Percentiles rank a stretch among this genome's conserved stretches.
Conservation (phyloP, 2,888 invertebrate species). For the Aplocera efformata region DNA sequence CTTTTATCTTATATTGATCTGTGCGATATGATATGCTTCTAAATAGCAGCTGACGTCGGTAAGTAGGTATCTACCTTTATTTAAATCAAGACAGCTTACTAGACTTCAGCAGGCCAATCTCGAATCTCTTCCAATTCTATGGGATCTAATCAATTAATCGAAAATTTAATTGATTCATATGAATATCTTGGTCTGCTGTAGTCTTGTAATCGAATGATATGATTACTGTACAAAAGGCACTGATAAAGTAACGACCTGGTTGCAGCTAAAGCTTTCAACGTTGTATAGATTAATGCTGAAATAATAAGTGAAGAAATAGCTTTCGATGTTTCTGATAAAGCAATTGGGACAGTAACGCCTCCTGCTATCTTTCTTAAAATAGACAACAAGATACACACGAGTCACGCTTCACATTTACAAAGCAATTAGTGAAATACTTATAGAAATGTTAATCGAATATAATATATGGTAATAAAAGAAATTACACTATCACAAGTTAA, state of each 20-base stretch:
- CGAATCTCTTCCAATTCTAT: no score
- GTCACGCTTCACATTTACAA: constrained; percentile 25
- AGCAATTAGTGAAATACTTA: neutral
- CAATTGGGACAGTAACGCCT: constrained; percentile 56
- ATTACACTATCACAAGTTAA: no score
- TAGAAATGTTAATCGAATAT: no score
- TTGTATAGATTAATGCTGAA: constrained; percentile 22
- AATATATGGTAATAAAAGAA: no score
- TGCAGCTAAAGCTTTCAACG: constrained; percentile 18
- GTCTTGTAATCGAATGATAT: constrained; percentile 1
- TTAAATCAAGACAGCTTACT: constrained; percentile 8
- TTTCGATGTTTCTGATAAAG: constrained; percentile 42
- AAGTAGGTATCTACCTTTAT: neutral
- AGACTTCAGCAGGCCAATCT: neutral
- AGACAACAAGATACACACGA: constrained; percentile 25
- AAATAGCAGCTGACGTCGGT: neutral
- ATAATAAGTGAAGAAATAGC: constrained; percentile 28
- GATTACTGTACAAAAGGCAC: constrained; percentile 14
- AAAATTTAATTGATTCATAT: no score
- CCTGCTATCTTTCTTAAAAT: constrained; percentile 17
- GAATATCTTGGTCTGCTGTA: constrained; percentile 12
- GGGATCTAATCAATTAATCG: no score
- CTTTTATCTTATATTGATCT: neutral
- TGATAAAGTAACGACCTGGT: constrained; percentile 4
- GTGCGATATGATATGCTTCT: neutral